Base-by-base conservation (phyloP, 2,888 invertebrate species). In the Timema cristinae region DNA sequence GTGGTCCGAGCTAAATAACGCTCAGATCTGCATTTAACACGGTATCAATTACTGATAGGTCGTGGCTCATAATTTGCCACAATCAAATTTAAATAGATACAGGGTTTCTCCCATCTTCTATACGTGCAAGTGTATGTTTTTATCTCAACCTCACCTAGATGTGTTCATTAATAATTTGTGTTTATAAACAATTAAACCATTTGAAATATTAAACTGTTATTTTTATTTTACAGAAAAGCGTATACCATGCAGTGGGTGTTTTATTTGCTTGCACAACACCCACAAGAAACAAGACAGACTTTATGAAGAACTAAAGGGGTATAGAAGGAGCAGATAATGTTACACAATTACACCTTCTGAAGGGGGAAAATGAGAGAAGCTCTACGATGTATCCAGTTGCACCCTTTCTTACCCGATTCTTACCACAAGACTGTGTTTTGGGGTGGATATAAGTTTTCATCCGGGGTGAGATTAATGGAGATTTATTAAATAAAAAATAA, bases 311-410 rank as follows among this genome's bases (percentile, higher is more conserved):
- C 80, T 84, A 5, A 80, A 77, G 56, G n/a, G 73, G 76, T 32
- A 74, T 76, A 51, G 81, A 76, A 10, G 77, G 84, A 74, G 75
- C 77, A 16, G 54, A 68, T 16, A 69, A 75, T 11, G 54, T 83
- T 6, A 77, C 74, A 66, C 73, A 78, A 15, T 76, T 83, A 68
- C 81, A 83, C 11, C 83, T 88, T 70, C 79, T 91, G 47, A 90
- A 87, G 79, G 87, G 90, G 54, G 84, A n/a, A 91, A 0, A 82
- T 96, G 9, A 91, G 90, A 79, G 97, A 97, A 84, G 86, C 92
- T 0, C 84, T 96, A 79, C 86, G 97, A 77, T 97, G 11, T 95
- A 93, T 82, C 97, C 97, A 0, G 91, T 93, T 5, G 95, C 96
- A 1, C 93, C 96, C 6, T 96, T 97, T 81, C 84, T 97, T 75